A percentile compares a stretch with the other conserved stretches of the same genome.
Evolutionary conservation across 1,140 invertebrate genomes (phyloP).

Genomic region (Microplitis demolitor): DNA sequence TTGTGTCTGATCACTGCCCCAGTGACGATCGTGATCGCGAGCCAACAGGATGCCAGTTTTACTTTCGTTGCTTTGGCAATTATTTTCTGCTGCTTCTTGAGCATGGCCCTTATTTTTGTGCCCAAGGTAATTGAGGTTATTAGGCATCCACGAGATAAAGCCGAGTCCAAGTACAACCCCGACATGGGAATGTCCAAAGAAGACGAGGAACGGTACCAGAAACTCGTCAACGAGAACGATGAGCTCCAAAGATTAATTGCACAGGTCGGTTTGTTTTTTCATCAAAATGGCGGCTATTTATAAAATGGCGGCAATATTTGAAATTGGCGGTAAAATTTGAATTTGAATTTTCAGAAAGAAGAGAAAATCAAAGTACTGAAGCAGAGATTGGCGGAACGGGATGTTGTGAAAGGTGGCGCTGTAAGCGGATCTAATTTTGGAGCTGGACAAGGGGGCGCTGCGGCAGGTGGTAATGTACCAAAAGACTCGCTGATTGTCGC

Average conservation of each 20-base stretch:
- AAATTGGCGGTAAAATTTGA: background rate
- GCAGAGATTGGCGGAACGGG: slow-evolving; percentile 77
- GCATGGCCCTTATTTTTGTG: slow-evolving; percentile 96
- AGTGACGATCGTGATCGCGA: slow-evolving; percentile 94
- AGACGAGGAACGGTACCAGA: slow-evolving; percentile 93
- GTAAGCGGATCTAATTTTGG: background rate
- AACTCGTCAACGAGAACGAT: slow-evolving; percentile 93
- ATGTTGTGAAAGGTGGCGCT: slow-evolving; percentile 58
- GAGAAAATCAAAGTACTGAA: slow-evolving; percentile 83
- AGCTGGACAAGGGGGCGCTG: slow-evolving; percentile 43
- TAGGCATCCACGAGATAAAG: slow-evolving; percentile 80
- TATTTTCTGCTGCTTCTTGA: slow-evolving; percentile 95
- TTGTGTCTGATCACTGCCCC: slow-evolving; percentile 96
- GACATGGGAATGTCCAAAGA: slow-evolving; percentile 90
- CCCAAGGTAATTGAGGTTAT: slow-evolving; percentile 92
- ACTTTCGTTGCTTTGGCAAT: slow-evolving; percentile 95
- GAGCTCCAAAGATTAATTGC: slow-evolving; percentile 93
- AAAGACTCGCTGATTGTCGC: slow-evolving; percentile 68
- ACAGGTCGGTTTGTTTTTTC: slow-evolving; percentile 67
- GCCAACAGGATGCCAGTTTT: slow-evolving; percentile 96
- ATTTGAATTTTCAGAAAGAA: slow-evolving; percentile 74
- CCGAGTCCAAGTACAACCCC: slow-evolving; percentile 82
- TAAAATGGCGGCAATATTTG: background rate
- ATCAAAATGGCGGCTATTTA: background rate
- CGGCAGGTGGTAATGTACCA: slow-evolving; percentile 35